Conservation (phyloP, 2,797 vertebrate genomes). For the Pelodytes ibericus region DNA sequence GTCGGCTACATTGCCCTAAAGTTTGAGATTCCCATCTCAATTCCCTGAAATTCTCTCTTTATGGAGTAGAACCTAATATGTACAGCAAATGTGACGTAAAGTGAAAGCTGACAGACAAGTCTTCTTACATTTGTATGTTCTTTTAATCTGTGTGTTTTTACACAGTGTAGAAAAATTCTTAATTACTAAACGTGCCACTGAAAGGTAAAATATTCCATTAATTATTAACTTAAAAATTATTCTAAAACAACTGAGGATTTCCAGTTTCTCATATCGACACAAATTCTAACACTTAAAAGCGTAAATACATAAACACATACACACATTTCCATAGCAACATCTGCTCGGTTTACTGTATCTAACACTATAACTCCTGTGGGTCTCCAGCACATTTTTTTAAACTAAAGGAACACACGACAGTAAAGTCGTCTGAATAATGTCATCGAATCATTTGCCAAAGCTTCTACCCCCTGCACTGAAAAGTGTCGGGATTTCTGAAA, state of each 20-base stretch:
- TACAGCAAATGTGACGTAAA: too few species aligned
- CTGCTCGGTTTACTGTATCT: slow-evolving; percentile 58
- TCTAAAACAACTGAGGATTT: slow-evolving; percentile 43
- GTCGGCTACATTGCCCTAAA: too few species aligned
- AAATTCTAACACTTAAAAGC: slow-evolving; percentile 63
- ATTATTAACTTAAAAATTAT: slow-evolving; percentile 35
- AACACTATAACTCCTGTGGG: slow-evolving; percentile 41
- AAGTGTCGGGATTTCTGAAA: too few species aligned
- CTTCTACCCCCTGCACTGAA: too few species aligned
- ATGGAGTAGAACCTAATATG: too few species aligned
- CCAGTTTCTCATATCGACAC: slow-evolving; percentile 56
- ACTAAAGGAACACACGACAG: too few species aligned
- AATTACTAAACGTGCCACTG: slow-evolving; percentile 47
- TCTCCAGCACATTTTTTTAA: slow-evolving; percentile 11
- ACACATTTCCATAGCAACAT: slow-evolving; percentile 69
- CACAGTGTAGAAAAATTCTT: slow-evolving; percentile 43
- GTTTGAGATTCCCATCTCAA: too few species aligned
- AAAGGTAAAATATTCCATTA: slow-evolving; percentile 49
- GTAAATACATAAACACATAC: slow-evolving; percentile 59
- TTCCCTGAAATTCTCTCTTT: too few species aligned
- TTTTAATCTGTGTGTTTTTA: slow-evolving; percentile 40
- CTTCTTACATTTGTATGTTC: background rate
- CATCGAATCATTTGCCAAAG: too few species aligned
- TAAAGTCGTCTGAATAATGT: too few species aligned
- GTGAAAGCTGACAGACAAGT: background rate